A percentile compares a stretch with the other conserved stretches of the same genome.
Conservation (phyloP, 2,888 invertebrate species). For the Drosophila prostipennis region DNA sequence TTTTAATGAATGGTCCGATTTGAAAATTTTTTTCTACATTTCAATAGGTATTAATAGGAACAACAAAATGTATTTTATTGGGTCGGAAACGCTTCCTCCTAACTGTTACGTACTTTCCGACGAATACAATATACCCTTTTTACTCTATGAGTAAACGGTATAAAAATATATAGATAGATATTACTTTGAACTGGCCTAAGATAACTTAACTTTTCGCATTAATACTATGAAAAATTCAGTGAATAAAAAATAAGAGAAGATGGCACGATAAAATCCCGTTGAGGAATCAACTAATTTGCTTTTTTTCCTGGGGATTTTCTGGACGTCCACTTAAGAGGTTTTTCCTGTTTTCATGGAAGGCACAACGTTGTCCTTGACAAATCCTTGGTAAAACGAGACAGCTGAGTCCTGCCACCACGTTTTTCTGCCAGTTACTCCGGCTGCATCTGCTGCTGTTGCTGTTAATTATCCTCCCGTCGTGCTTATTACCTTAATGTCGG, state of each 20-base stretch:
- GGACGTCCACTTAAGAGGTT: neutral
- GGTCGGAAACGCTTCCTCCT: no score
- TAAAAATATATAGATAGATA: no score
- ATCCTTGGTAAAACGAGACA: slow-evolving; percentile 16
- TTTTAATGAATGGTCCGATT: no score
- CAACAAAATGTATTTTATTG: no score
- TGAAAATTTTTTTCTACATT: no score
- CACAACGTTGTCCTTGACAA: slow-evolving; percentile 2
- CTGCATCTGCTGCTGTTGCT: slow-evolving; percentile 43
- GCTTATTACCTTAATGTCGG: slow-evolving; percentile 75
- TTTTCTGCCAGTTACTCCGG: neutral
- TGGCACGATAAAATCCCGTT: neutral
- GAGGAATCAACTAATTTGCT: neutral
- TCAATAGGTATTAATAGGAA: no score
- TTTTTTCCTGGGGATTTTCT: neutral
- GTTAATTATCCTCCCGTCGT: slow-evolving; percentile 50
- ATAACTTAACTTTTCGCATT: no score
- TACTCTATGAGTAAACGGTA: no score
- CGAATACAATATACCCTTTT: no score
- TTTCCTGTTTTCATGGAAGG: neutral
- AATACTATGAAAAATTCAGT: no score
- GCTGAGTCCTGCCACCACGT: slow-evolving; percentile 14
- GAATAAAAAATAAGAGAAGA: neutral
- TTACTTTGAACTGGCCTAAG: no score
- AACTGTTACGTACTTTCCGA: no score